phyloP scores from a whole-genome alignment of 2,797 vertebrate species.

The Borostomias antarcticus region DNA sequence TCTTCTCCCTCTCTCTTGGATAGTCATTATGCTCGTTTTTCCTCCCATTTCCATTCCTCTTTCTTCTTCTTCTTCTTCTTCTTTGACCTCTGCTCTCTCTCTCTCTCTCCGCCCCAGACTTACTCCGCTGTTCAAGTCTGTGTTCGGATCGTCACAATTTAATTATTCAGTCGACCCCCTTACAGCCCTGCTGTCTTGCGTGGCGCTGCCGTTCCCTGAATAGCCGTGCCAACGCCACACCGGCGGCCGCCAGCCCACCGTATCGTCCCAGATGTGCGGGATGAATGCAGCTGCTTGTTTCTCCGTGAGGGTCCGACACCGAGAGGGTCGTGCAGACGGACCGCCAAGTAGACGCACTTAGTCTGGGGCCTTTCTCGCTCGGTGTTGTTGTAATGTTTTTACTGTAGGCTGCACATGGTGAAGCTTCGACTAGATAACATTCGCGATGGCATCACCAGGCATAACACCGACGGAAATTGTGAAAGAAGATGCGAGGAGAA shows the following conservation, averaged over 20 bases:
- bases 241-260: background rate
- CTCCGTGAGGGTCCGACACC: slow-evolving; percentile 16
- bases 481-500: too few relatives aligned
- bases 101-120: background rate
- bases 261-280: background rate
- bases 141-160: background rate
- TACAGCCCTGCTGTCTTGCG: background rate
- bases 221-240: background rate
- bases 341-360: slow-evolving; percentile 45
- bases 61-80: background rate
- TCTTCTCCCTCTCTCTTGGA: slow-evolving; percentile 3
- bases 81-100: slow-evolving; percentile 12
- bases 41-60: background rate
- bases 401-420: too few relatives aligned
- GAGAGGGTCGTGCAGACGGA: slow-evolving; percentile 34
- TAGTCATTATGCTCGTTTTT: too few relatives aligned
- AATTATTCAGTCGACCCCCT: background rate
- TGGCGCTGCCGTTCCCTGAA: background rate
- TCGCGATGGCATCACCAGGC: too few relatives aligned
- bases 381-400: too few relatives aligned
- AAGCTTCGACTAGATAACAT: too few relatives aligned
- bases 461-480: too few relatives aligned
- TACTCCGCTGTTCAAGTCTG: background rate
- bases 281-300: slow-evolving; percentile 1
- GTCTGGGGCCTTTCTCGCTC: too few relatives aligned